A percentile compares a stretch with the other conserved stretches of the same genome.
phyloP scores from a whole-genome alignment of 2,113 vertebrate species.

The Takifugu flavidus region DNA sequence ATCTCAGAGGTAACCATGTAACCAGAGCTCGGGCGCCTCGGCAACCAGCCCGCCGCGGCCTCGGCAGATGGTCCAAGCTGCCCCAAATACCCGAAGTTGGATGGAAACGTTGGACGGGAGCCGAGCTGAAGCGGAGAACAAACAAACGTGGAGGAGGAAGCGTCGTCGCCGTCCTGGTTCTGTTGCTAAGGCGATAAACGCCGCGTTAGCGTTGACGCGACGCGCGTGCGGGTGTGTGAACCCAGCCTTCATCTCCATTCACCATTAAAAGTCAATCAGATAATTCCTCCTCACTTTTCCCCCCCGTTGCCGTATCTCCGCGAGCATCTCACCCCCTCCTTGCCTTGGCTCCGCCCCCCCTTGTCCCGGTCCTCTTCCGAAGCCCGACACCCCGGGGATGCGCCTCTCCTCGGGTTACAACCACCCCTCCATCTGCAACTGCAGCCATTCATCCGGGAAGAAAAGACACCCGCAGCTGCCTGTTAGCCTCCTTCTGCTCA shows the following conservation, averaged over 20 bases:
- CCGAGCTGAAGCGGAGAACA: too few species aligned
- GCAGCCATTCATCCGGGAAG: constrained; percentile 9
- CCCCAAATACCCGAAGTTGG: too few species aligned
- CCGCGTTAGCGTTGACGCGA: too few species aligned
- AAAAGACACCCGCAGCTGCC: constrained; percentile 31
- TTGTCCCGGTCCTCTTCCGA: constrained; percentile 27
- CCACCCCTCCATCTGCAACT: constrained; percentile 22
- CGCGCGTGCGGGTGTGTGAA: too few species aligned
- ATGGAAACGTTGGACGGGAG: too few species aligned
- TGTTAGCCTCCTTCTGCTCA: constrained; percentile 2
- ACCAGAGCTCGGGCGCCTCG: too few species aligned
- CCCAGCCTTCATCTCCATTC: constrained; percentile 5
- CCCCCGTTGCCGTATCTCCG: constrained; percentile 21
- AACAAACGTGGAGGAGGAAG: too few species aligned
- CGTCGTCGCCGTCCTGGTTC: too few species aligned
- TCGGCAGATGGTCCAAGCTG: too few species aligned
- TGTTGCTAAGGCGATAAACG: too few species aligned
- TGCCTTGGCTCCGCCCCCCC: constrained; percentile 18
- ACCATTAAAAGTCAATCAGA: constrained; percentile 40
- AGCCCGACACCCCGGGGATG: constrained; percentile 45
- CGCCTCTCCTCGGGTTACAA: constrained; percentile 51
- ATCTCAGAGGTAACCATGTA: too few species aligned
- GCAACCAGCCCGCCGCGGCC: too few species aligned
- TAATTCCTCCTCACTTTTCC: constrained; percentile 20
- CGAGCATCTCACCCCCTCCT: constrained; percentile 25